Percentiles rank a stretch among this genome's conserved stretches.
phyloP scores from a whole-genome alignment of 1,140 invertebrate genomes.

The Mycetomoellerius zeteki region DNA sequence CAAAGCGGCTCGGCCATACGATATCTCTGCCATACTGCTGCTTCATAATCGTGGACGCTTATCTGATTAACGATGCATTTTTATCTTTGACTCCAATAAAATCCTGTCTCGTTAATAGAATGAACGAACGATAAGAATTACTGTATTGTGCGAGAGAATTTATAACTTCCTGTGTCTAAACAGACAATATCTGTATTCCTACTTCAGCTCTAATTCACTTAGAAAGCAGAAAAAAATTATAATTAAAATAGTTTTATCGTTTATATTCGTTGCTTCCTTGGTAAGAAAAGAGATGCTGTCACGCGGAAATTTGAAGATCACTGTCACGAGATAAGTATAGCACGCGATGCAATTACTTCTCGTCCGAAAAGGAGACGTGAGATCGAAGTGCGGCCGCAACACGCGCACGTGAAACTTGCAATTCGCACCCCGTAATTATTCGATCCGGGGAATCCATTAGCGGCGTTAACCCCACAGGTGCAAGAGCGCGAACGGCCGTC shows the following conservation, averaged over 20 bases:
- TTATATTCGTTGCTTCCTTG: not conserved
- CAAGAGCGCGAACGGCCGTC: conserved; percentile 50
- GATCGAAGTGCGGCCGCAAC: not conserved
- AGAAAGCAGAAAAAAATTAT: not conserved
- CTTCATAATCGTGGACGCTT: conserved; percentile 33
- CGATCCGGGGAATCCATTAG: conserved; percentile 75
- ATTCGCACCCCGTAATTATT: conserved; percentile 71
- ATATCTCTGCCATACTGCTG: conserved; percentile 45
- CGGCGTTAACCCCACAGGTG: conserved; percentile 70
- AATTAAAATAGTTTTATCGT: not conserved
- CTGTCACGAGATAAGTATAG: conserved; percentile 7
- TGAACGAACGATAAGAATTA: not conserved
- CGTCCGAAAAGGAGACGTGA: not conserved
- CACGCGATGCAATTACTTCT: conserved; percentile 64
- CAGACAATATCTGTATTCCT: not conserved
- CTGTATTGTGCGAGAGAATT: not conserved
- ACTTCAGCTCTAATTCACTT: not conserved
- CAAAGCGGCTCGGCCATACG: not conserved
- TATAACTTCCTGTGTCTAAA: not conserved
- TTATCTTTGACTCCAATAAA: conserved; percentile 50
- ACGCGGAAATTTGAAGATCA: not conserved
- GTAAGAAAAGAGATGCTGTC: not conserved
- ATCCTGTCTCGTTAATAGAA: conserved; percentile 9
- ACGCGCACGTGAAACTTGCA: conserved; percentile 53
- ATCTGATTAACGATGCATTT: conserved; percentile 69